Conservation (phyloP, 1,140 invertebrate species). For the Nylanderia fulva region DNA sequence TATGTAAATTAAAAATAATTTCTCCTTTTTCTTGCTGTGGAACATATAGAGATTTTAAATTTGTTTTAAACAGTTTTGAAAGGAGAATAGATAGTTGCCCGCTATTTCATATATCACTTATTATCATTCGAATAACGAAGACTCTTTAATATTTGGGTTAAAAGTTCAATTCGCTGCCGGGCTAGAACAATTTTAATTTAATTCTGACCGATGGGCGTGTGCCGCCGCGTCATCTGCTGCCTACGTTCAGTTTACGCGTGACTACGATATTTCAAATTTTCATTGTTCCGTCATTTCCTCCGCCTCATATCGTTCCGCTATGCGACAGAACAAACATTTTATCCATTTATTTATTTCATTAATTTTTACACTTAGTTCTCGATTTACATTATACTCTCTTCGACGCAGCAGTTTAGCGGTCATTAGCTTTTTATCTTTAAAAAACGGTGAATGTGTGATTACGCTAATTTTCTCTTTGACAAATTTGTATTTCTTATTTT, state of each 20-base stretch:
- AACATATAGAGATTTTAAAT: not conserved
- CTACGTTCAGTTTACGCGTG: conserved; percentile 71
- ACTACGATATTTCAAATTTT: conserved; percentile 53
- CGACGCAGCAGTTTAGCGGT: not conserved
- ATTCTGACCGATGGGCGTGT: conserved; percentile 34
- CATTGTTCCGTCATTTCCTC: conserved; percentile 56
- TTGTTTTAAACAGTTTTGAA: not conserved
- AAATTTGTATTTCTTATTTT: not conserved
- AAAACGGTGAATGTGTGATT: not conserved
- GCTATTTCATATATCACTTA: not conserved
- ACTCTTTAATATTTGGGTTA: conserved; percentile 70
- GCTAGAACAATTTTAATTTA: conserved; percentile 67
- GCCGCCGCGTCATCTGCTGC: conserved; percentile 50
- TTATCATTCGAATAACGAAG: not conserved
- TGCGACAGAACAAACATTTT: not conserved
- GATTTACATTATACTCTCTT: not conserved
- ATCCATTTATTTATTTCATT: conserved; percentile 12
- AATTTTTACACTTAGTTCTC: not conserved
- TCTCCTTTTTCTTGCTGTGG: no score
- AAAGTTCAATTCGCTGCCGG: conserved; percentile 69
- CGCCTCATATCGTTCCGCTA: conserved; percentile 6
- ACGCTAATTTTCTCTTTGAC: not conserved
- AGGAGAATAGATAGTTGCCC: not conserved
- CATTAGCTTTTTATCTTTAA: not conserved
- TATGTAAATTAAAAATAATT: not conserved